A percentile compares a stretch with the other conserved stretches of the same genome.
These are phyloP conservation scores for Brotogeris chrysoptera DNA, from an alignment of 2,797 vertebrate species.

Conservation along the genomic window DNA sequence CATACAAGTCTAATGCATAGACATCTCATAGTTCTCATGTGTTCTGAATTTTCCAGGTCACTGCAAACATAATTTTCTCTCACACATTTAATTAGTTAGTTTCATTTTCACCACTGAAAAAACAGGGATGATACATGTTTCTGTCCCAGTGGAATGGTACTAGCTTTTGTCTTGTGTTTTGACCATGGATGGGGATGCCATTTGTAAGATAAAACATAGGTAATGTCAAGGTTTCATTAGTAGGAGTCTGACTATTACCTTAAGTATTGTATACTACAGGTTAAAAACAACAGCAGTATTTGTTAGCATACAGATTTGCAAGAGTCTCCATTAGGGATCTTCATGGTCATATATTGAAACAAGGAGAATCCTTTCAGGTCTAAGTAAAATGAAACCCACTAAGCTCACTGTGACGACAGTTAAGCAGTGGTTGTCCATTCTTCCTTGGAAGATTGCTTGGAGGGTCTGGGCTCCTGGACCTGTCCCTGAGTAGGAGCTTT, in stretches of 20 bases:
- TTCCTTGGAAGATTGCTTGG: background rate
- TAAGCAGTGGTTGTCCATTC: background rate
- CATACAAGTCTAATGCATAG: background rate
- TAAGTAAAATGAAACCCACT: background rate
- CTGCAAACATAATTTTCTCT: background rate
- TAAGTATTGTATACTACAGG: background rate
- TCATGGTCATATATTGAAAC: background rate
- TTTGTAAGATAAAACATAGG: background rate
- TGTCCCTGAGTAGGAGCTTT: background rate
- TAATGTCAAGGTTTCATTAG: background rate
- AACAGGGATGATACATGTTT: background rate
- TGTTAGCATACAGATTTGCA: background rate
- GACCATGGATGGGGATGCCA: background rate
- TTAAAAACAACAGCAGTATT: background rate
- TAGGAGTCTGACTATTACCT: background rate
- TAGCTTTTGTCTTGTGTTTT: background rate
- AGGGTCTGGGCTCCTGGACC: no score
- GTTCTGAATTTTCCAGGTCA: background rate
- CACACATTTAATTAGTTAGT: background rate
- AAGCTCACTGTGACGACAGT: background rate
- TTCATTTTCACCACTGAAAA: background rate
- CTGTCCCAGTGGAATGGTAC: background rate
- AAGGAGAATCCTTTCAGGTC: background rate
- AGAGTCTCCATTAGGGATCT: background rate
- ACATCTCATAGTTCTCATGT: background rate